Conservation (phyloP, 2,888 invertebrate species). For the Ennomos fuscantarius region DNA sequence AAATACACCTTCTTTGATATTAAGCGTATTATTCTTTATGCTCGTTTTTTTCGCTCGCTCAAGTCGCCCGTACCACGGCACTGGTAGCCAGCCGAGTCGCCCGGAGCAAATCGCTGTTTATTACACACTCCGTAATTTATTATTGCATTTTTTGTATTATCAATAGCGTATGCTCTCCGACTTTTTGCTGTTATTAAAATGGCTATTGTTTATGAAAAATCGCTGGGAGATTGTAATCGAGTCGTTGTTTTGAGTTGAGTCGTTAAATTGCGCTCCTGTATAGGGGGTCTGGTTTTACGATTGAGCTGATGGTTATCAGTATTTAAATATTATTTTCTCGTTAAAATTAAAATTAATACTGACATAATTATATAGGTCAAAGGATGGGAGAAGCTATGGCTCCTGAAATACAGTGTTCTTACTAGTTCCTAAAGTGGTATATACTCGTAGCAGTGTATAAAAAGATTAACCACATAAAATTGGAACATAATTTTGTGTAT, state of each 20-base stretch:
- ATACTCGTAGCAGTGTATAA: too few species aligned
- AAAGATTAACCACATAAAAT: too few species aligned
- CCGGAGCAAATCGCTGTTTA: constrained; percentile 82
- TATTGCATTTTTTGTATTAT: constrained; percentile 84
- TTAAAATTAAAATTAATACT: too few species aligned
- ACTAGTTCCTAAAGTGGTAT: too few species aligned
- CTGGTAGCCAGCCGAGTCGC: constrained; percentile 81
- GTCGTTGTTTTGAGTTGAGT: constrained; percentile 54
- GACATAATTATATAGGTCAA: too few species aligned
- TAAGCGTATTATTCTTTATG: constrained; percentile 80
- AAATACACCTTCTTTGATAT: constrained; percentile 83
- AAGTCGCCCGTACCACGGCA: constrained; percentile 50
- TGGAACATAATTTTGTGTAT: too few species aligned
- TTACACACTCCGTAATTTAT: constrained; percentile 82
- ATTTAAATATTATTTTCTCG: too few species aligned
- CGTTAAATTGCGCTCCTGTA: constrained; percentile 27
- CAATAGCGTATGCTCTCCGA: constrained; percentile 78
- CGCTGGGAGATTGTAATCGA: constrained; percentile 74
- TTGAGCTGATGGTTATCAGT: constrained; percentile 22
- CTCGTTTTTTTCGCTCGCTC: constrained; percentile 54
- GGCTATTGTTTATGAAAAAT: constrained; percentile 84
- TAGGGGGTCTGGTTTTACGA: constrained; percentile 24
- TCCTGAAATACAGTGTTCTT: too few species aligned
- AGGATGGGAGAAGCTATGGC: too few species aligned
- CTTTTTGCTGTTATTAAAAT: constrained; percentile 81